A percentile compares a stretch with the other conserved stretches of the same genome.
phyloP scores from a whole-genome alignment of 2,113 vertebrate genomes.

The Corythoichthys haematopterus region DNA sequence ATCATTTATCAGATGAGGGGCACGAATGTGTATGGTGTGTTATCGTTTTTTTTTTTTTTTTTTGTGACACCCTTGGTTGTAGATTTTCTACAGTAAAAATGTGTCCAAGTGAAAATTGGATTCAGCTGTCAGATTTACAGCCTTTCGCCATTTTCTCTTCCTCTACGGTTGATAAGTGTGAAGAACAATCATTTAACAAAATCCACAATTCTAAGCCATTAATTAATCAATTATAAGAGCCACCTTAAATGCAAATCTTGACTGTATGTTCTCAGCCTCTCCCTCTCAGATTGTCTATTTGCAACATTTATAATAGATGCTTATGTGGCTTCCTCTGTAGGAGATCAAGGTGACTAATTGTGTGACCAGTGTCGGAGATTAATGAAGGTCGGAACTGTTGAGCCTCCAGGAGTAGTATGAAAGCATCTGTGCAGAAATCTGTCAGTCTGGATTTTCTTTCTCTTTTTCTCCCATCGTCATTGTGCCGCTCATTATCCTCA shows the following conservation, averaged over 20 bases:
- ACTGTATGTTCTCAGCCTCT: neutral
- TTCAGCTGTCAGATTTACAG: too few relatives aligned
- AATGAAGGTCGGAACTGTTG: slow-evolving; percentile 58
- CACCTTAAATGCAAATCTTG: neutral
- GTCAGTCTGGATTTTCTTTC: slow-evolving; percentile 42
- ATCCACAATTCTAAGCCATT: neutral
- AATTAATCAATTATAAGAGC: neutral
- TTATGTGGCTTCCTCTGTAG: slow-evolving; percentile 50
- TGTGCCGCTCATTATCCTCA: slow-evolving; percentile 59
- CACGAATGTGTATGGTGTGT: too few relatives aligned
- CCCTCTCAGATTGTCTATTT: slow-evolving; percentile 12
- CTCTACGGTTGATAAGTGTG: neutral
- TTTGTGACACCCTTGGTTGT: neutral
- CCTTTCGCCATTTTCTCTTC: too few relatives aligned
- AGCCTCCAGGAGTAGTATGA: slow-evolving; percentile 48
- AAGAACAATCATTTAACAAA: neutral
- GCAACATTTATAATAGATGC: slow-evolving; percentile 64
- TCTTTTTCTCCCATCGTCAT: slow-evolving; percentile 15
- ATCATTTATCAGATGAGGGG: too few relatives aligned
- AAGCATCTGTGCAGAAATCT: slow-evolving; percentile 67
- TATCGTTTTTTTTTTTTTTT: neutral
- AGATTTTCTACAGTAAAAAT: too few relatives aligned
- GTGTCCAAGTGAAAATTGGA: too few relatives aligned
- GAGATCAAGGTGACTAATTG: slow-evolving; percentile 69
- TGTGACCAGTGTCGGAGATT: slow-evolving; percentile 73